Conservation (phyloP, 1,140 invertebrate species). For the Drosophila sproati region DNA sequence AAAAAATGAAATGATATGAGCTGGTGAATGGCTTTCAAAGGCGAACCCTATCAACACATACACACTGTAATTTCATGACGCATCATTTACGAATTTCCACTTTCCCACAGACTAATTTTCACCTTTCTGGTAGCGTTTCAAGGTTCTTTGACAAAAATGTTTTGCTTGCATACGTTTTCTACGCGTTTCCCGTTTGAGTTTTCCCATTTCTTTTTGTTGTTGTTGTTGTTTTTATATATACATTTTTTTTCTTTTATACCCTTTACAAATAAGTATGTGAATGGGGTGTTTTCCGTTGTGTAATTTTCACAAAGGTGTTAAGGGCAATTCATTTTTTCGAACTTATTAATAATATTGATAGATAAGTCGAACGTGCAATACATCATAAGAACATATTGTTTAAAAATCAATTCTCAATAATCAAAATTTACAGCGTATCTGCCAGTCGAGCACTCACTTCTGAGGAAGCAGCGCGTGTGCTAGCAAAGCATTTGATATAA, state of each 20-base stretch:
- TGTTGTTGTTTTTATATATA: neutral
- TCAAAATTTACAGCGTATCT: neutral
- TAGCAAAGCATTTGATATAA: slow-evolving; percentile 24
- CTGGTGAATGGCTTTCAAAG: neutral
- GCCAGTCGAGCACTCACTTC: neutral
- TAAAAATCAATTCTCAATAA: no score
- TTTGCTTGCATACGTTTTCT: slow-evolving; percentile 34
- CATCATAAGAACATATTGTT: no score
- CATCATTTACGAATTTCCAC: slow-evolving; percentile 1
- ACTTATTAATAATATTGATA: no score
- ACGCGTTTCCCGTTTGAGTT: slow-evolving; percentile 18
- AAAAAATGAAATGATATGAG: no score
- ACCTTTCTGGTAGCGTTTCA: slow-evolving; percentile 10
- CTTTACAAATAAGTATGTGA: neutral
- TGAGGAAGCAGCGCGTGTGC: neutral
- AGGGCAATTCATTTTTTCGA: no score
- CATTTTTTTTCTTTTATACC: slow-evolving; percentile 12
- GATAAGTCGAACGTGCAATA: no score
- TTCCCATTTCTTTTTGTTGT: neutral
- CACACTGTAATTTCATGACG: neutral
- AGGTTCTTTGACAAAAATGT: slow-evolving; percentile 33
- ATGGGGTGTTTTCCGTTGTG: no score
- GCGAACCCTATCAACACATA: neutral
- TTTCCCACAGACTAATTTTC: neutral
- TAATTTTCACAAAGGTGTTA: no score